phyloP scores from a whole-genome alignment of 2,113 vertebrate genomes.

The Eretmochelys imbricata region DNA sequence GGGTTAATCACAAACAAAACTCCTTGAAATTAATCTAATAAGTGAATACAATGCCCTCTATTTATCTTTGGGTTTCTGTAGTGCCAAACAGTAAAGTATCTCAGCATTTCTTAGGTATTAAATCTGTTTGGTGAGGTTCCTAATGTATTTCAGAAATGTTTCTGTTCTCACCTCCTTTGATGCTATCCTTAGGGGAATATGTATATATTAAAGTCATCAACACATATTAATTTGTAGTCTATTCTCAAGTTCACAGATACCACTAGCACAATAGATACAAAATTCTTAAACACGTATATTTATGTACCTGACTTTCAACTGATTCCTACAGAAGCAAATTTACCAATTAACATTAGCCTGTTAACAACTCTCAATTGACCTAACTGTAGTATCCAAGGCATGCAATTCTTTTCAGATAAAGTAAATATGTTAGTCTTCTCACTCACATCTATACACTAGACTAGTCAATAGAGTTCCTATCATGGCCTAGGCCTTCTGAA shows the following conservation, averaged over 20 bases:
- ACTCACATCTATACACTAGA: not conserved
- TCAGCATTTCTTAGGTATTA: conserved; percentile 26
- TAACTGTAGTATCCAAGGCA: not conserved
- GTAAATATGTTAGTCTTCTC: not conserved
- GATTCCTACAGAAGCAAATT: not conserved
- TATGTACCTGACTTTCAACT: not conserved
- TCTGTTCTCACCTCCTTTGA: not conserved
- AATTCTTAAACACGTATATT: not conserved
- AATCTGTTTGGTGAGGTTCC: conserved; percentile 1
- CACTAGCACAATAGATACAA: not conserved
- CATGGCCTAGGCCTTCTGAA: not conserved
- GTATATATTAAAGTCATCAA: conserved; percentile 27
- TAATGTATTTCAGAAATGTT: not conserved
- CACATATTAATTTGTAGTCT: not conserved
- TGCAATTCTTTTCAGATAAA: not conserved
- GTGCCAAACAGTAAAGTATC: not conserved
- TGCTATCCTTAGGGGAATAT: not conserved
- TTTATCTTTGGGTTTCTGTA: not conserved
- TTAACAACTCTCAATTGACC: not conserved
- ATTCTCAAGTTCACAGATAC: not conserved
- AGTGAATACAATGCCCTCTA: not conserved
- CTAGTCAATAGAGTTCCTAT: too few species aligned
- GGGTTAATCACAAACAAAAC: not conserved
- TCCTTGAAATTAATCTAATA: conserved; percentile 12
- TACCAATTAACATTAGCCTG: not conserved